These are phyloP conservation scores for Sepiola atlantica DNA, from an alignment of 2,888 invertebrate species.

Conservation along the genomic window DNA sequence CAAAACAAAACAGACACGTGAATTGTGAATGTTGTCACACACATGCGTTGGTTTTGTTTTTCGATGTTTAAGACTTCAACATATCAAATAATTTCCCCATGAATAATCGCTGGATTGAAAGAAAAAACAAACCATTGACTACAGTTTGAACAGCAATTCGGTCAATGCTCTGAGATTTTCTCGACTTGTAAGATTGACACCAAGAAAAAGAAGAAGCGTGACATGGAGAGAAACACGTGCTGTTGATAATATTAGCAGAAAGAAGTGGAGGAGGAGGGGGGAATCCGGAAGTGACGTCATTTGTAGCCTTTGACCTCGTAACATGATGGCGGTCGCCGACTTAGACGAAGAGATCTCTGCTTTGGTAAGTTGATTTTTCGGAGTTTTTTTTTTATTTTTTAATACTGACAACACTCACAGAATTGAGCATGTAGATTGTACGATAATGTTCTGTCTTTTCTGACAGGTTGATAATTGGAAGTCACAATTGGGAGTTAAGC, in stretches of 20 bases:
- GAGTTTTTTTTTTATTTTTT: not conserved
- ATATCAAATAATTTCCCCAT: too few relatives aligned
- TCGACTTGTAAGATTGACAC: not conserved
- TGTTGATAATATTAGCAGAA: not conserved
- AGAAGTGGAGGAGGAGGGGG: not conserved
- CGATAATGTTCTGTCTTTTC: not conserved
- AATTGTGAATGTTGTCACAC: not conserved
- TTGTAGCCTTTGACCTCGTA: constrained; percentile 35
- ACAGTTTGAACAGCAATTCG: not conserved
- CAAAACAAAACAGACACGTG: not conserved
- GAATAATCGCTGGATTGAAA: not conserved
- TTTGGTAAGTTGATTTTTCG: constrained; percentile 32
- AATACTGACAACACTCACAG: not conserved
- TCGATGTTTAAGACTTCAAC: too few relatives aligned
- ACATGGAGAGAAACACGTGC: not conserved
- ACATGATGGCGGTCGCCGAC: constrained; percentile 40
- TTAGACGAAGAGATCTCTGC: constrained; percentile 40
- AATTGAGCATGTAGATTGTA: not conserved
- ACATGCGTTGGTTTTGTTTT: too few relatives aligned
- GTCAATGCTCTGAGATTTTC: not conserved
- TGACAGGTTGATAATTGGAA: not conserved
- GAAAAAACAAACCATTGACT: not conserved
- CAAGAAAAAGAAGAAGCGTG: not conserved
- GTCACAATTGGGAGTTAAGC: not conserved
- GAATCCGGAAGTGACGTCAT: constrained; percentile 45